These are phyloP conservation scores for Thripadectes ignobilis DNA, from an alignment of 2,797 vertebrate species.

Conservation along the genomic window DNA sequence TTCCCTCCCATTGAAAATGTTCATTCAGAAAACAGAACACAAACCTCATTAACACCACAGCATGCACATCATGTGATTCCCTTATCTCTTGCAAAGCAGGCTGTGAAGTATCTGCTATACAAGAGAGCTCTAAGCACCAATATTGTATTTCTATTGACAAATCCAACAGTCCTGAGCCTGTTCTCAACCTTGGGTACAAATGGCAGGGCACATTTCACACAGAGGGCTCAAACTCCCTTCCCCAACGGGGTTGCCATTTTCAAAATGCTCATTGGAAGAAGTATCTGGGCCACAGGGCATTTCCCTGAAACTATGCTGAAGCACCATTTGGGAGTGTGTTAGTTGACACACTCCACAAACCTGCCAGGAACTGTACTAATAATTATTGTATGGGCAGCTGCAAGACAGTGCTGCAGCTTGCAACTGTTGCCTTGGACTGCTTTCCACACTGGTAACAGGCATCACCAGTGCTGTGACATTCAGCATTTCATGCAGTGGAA, in stretches of 20 bases:
- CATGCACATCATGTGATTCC: neutral
- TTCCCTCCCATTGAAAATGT: neutral
- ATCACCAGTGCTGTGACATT: neutral
- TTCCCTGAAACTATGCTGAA: neutral
- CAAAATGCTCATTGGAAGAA: neutral
- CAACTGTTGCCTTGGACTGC: neutral
- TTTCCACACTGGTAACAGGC: neutral
- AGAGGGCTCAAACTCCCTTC: neutral
- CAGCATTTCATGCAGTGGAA: neutral
- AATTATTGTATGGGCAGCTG: neutral
- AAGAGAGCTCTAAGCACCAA: neutral
- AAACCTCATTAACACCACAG: neutral
- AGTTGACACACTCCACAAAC: neutral
- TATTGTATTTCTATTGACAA: neutral
- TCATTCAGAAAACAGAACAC: neutral
- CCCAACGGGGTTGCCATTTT: neutral
- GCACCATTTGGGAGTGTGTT: neutral
- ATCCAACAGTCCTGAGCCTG: neutral
- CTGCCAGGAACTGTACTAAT: neutral
- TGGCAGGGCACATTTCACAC: neutral
- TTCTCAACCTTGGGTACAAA: neutral
- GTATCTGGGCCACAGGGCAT: neutral
- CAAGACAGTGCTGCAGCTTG: neutral
- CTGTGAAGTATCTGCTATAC: neutral
- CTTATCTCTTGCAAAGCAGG: neutral